Base-by-base conservation (phyloP, 2,113 vertebrate genomes). In the Neogobius melanostomus region DNA sequence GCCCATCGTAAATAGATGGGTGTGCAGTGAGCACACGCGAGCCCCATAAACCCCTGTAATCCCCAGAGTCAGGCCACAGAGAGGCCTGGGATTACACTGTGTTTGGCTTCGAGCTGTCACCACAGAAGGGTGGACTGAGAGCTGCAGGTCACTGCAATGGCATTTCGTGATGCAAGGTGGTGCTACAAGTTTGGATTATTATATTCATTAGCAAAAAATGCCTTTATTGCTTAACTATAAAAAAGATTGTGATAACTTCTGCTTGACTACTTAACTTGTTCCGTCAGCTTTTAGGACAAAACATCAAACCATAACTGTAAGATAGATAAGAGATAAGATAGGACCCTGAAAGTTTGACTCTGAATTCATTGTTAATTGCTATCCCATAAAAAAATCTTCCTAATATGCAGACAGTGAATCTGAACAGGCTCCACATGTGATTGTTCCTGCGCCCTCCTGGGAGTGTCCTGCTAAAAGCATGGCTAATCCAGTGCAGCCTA, bases 401-500 rank as follows among this genome's bases (percentile, higher is more conserved):
- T n/a, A 28, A 21, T 16, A 56, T 56, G 53, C 53, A 56, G 21
- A 56, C 17, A 5, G 5, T 57, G 54, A 36, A 14, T 11, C 11
- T 57, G 28, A 42, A 57, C 21, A 57, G 54, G 11, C 42, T 15
- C 49, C 65, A 64, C 68, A 81, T 36, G 71, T 71, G 61, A 77
- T 63, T 64, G 67, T 74, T 79, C 62, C 64, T 64, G 82, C 68
- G 52, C 76, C 75, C 88, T 82, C 82, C 47, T 71, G 85, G 83
- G 90, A 83, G 72, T 63, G 75, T 86, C 81, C 66, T 80, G 77
- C 71, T 59, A 16, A 51, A 70, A 89, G 81, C 89, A 81, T 88
- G 80, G 74, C 81, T 91, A 91, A 91, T 91, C 81, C 69, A 81
- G 75, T 84, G 87, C 90, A 91, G 87, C 84, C 82, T 53, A 51